Base-by-base conservation (phyloP, 2,888 invertebrate genomes). In the Pediacus dermestoides region DNA sequence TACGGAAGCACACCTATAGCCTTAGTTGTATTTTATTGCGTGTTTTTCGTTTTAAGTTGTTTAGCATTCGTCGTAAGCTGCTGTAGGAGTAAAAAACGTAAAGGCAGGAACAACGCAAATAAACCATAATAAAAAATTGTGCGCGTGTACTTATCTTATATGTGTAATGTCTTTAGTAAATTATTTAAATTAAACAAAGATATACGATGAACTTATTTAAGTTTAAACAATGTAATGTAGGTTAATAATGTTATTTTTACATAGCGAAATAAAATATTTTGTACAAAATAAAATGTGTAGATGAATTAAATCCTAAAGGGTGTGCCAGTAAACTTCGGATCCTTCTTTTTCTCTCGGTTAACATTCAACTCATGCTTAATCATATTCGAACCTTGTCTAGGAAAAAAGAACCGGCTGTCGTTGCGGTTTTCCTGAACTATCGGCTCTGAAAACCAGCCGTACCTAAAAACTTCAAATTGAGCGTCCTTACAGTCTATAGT, bases 41-140 rank as follows among this genome's bases (percentile, higher is more conserved):
- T 78, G 3, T 76, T 79, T 53, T 80, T 82, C 48, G 56, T 80
- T 22, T 51, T 81, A 34, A 76, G 75, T n/a, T 74, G 80, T 44
- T 49, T 80, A 7, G 74, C 78, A 4, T 81, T 84, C 55, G 71
- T 79, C 28, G 65, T 77, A 22, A 75, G 82, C 46, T 76, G 74
- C 52, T 76, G 76, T 12, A 34, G 37, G 27, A 32, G 15, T 13
- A 33, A 74, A 16, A 71, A 72, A 39, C 68, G 69, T 28, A 72
- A 68, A 8, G 57, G 72, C 21, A 74, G 72, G 53, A 74, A 76
- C 39, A 77, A 78, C 44, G 76, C 76, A 3, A 81, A 81, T 55
- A 79, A 78, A 47, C 81, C 81, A 33, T 81, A 63, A n/a, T n/a
- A n/a, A n/a, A n/a, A n/a, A n/a, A n/a, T n/a, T n/a, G n/a, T n/a